phyloP scores from a whole-genome alignment of 2,797 vertebrate species.

The Crenichthys baileyi region DNA sequence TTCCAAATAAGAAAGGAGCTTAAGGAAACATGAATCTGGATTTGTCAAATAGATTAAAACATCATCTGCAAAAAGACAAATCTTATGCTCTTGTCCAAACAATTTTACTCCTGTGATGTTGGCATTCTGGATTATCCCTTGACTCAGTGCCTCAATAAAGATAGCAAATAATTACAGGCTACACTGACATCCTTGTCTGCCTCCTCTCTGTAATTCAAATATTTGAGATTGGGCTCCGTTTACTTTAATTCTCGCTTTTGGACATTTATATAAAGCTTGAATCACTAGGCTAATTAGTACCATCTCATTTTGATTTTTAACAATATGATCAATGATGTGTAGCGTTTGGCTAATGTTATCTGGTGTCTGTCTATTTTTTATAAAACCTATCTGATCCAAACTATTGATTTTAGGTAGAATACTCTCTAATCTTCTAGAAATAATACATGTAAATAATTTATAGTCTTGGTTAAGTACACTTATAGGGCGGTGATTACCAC shows the following conservation, averaged over 20 bases:
- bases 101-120: slow-evolving; percentile 4
- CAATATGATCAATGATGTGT: background rate
- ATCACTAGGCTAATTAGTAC: background rate
- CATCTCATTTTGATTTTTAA: background rate
- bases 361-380: too few relatives aligned
- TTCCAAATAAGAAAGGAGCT: background rate
- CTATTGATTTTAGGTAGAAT: background rate
- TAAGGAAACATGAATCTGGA: background rate
- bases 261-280: background rate
- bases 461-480: background rate
- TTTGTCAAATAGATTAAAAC: background rate
- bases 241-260: slow-evolving; percentile 5
- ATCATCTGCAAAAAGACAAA: too few relatives aligned
- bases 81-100: background rate
- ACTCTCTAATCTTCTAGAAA: background rate
- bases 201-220: background rate
- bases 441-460: background rate
- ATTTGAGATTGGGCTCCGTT: background rate
- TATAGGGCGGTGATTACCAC: background rate
- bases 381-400: too few relatives aligned
- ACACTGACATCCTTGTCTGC: background rate
- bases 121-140: background rate
- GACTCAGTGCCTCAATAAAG: slow-evolving; percentile 5
- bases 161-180: background rate
- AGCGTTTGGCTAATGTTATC: too few relatives aligned